These are phyloP conservation scores for Eurystomus glaucurus DNA, from an alignment of 2,797 vertebrate genomes.

Conservation along the genomic window DNA sequence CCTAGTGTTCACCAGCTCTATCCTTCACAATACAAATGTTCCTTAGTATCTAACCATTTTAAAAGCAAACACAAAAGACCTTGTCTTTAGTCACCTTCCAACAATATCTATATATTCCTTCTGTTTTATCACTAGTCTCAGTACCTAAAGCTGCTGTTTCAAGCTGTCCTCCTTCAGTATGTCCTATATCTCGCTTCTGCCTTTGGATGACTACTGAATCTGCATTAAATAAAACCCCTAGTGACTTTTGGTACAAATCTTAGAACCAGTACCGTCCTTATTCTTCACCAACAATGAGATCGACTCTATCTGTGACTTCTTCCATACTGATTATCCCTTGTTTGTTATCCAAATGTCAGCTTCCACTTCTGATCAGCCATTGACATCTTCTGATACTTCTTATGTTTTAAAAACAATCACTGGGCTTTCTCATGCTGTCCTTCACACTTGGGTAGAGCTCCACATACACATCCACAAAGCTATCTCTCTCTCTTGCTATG, in stretches of 20 bases:
- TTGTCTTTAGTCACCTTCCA: accelerated
- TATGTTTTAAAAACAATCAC: no score
- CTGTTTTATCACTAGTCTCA: background rate
- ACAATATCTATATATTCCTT: background rate
- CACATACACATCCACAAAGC: background rate
- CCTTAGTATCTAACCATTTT: background rate
- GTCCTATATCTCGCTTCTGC: background rate
- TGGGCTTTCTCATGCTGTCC: background rate
- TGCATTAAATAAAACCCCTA: background rate
- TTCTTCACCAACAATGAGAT: background rate
- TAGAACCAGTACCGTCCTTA: background rate
- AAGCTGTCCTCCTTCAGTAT: background rate
- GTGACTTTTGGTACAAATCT: background rate
- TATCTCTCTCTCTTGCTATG: background rate
- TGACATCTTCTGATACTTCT: background rate
- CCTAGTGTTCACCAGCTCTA: background rate
- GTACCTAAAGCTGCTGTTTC: background rate
- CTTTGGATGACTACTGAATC: background rate
- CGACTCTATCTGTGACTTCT: background rate
- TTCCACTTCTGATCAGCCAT: background rate
- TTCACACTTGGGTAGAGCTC: background rate
- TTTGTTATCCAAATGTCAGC: background rate
- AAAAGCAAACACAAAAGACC: background rate
- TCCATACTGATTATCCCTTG: background rate
- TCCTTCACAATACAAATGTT: background rate